phyloP scores from a whole-genome alignment of 2,113 vertebrate species.

The Psilopsiagon aymara region DNA sequence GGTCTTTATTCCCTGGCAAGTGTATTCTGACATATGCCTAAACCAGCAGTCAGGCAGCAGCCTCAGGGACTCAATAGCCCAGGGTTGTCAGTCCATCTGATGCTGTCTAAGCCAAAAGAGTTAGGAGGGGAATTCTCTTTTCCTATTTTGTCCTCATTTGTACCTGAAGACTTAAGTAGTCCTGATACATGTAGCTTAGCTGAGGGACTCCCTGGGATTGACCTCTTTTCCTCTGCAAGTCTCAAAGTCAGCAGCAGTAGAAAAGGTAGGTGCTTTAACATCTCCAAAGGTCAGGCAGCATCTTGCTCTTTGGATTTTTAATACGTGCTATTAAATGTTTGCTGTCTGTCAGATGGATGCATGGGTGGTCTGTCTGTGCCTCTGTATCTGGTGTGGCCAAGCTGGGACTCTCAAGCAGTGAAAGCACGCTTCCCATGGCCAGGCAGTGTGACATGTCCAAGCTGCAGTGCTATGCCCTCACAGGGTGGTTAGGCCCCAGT shows the following conservation, averaged over 20 bases:
- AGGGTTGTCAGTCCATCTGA: neutral
- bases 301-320: neutral
- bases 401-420: neutral
- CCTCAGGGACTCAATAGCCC: neutral
- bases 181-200: neutral
- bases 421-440: neutral
- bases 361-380: neutral
- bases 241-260: neutral
- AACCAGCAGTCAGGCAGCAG: neutral
- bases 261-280: neutral
- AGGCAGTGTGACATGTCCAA: neutral
- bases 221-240: neutral
- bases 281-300: neutral
- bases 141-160: neutral
- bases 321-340: neutral
- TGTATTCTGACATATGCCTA: neutral
- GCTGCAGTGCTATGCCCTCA: neutral
- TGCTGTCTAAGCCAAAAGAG: neutral
- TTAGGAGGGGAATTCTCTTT: neutral
- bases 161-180: neutral
- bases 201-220: neutral
- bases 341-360: neutral
- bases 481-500: neutral
- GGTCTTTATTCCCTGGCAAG: neutral
- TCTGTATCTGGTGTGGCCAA: neutral